A percentile compares a stretch with the other conserved stretches of the same genome.
phyloP scores from a whole-genome alignment of 1,140 invertebrate species.

The Aphis craccivora region DNA sequence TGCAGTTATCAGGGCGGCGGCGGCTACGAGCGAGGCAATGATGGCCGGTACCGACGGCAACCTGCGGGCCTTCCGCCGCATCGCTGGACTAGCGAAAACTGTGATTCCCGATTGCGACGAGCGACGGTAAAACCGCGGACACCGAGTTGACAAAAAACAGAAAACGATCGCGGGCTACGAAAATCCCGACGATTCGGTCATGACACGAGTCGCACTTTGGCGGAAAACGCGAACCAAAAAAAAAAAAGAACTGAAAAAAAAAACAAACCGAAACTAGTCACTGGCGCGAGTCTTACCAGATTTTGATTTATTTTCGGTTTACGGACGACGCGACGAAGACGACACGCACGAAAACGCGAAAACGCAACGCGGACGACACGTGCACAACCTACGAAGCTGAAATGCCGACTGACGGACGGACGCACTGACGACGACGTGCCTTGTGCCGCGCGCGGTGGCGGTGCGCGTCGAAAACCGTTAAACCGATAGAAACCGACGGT shows the following conservation, averaged over 20 bases:
- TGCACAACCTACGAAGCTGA: not conserved
- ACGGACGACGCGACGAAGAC: not conserved
- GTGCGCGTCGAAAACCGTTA: conserved; percentile 43
- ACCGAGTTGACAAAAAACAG: not conserved
- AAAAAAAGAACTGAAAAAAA: not conserved
- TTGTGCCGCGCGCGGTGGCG: not conserved
- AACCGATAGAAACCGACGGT: conserved; percentile 1
- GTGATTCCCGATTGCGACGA: not conserved
- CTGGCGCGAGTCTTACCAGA: not conserved
- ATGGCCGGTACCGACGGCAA: not conserved
- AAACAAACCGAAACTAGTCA: not conserved
- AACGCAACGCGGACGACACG: not conserved
- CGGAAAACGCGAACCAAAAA: not conserved
- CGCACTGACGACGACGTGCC: not conserved
- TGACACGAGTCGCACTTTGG: not conserved
- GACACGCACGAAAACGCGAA: not conserved
- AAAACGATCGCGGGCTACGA: not conserved
- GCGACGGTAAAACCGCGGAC: not conserved
- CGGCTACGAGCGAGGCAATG: not conserved
- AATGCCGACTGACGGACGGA: conserved; percentile 20
- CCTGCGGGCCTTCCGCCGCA: not conserved
- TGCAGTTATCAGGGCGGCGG: not conserved
- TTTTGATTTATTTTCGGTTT: not conserved
- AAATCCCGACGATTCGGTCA: not conserved
- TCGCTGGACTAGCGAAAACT: not conserved